Conservation (phyloP, 2,888 invertebrate genomes). For the Eupithecia subfuscata region DNA sequence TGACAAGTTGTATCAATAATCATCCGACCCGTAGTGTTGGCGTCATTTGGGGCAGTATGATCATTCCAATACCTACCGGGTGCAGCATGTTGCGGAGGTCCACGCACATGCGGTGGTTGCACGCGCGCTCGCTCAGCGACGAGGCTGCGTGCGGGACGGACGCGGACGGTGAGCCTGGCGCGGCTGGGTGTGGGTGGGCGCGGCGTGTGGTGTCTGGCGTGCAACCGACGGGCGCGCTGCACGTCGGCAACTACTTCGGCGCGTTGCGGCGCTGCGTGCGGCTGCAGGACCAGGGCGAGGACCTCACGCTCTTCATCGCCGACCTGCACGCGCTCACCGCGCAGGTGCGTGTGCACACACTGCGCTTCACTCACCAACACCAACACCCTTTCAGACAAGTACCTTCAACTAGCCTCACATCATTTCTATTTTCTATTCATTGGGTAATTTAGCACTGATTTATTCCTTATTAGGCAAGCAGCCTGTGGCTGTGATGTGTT, state of each 20-base stretch:
- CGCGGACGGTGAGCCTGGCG: not conserved
- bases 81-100: not conserved
- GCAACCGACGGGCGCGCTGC: conserved; percentile 97
- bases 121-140: not conserved
- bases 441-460: too few species aligned
- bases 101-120: not conserved
- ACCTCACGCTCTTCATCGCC: conserved; percentile 92
- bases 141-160: not conserved
- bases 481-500: too few species aligned
- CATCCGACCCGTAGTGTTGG: not conserved
- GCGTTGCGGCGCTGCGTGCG: conserved; percentile 94
- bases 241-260: conserved; percentile 98
- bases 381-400: too few species aligned
- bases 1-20: not conserved
- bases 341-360: conserved; percentile 11
- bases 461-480: too few species aligned
- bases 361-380: not conserved
- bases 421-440: too few species aligned
- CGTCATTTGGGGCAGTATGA: not conserved
- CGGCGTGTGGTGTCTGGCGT: conserved; percentile 94
- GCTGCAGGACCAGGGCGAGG: conserved; percentile 88
- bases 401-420: too few species aligned
- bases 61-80: not conserved
- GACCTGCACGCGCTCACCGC: conserved; percentile 96
- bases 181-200: conserved; percentile 66